phyloP scores from a whole-genome alignment of 2,113 vertebrate species.

The Daubentonia madagascariensis region DNA sequence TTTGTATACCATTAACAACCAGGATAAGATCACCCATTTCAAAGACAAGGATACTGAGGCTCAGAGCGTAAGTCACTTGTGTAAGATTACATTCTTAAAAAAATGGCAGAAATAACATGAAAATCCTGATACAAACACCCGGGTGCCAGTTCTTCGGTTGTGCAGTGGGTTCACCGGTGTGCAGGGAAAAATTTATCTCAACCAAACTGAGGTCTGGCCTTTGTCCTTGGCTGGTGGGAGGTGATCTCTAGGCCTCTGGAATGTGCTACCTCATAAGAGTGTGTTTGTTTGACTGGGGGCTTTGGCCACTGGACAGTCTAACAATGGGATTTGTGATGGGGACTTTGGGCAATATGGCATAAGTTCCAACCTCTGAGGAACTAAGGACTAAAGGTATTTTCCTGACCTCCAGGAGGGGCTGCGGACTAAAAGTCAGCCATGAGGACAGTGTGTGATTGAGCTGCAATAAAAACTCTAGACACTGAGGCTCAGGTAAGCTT shows the following conservation, averaged over 20 bases:
- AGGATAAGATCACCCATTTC: fast-evolving
- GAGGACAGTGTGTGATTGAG: fast-evolving
- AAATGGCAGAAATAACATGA: not conserved
- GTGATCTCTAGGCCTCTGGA: not conserved
- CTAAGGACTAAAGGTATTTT: not conserved
- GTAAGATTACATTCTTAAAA: not conserved
- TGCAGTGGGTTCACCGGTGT: not conserved
- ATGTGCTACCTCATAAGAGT: not conserved
- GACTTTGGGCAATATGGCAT: not conserved
- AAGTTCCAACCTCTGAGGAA: not conserved
- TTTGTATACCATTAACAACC: not conserved
- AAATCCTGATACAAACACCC: not conserved
- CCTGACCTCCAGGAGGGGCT: not conserved
- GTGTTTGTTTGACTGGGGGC: not conserved
- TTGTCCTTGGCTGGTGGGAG: not conserved
- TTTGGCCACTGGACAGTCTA: not conserved
- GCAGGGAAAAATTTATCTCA: not conserved
- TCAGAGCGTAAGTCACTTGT: not conserved
- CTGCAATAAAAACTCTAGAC: not conserved
- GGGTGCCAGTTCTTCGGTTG: not conserved
- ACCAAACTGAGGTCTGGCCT: not conserved
- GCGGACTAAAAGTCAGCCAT: not conserved
- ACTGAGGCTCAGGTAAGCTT: not conserved
- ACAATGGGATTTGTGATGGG: not conserved
- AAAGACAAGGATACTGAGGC: not conserved